These are phyloP conservation scores for Junonia oenone DNA, from an alignment of 2,888 invertebrate species.

Conservation along the genomic window DNA sequence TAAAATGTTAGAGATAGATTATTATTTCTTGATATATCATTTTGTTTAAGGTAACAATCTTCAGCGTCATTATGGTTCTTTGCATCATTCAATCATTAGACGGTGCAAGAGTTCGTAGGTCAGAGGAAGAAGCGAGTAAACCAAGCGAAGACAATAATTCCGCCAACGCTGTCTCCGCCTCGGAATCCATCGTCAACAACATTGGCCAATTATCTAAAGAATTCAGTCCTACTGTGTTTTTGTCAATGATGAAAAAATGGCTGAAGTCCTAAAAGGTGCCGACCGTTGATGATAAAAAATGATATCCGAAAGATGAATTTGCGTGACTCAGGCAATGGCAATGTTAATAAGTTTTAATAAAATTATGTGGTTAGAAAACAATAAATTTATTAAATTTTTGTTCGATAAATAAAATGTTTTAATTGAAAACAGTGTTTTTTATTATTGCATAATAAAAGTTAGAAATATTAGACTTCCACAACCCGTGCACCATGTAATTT, in stretches of 20 bases:
- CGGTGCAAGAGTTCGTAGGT: background rate
- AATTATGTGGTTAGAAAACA: background rate
- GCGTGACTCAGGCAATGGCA: background rate
- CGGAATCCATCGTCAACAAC: background rate
- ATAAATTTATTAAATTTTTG: background rate
- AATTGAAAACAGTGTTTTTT: background rate
- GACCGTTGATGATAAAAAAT: no score
- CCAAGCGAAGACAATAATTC: no score
- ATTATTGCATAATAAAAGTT: no score
- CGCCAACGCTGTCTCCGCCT: background rate
- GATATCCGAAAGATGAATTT: no score
- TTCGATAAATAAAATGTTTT: background rate
- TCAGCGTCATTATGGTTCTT: conserved; percentile 2
- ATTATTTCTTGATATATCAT: background rate
- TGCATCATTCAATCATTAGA: conserved; percentile 8
- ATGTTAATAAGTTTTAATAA: background rate
- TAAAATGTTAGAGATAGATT: no score
- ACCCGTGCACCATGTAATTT: no score
- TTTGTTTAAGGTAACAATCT: conserved; percentile 1
- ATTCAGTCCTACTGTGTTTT: background rate
- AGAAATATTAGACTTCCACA: no score
- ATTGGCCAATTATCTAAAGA: background rate
- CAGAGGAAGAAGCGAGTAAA: background rate
- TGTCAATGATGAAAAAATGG: background rate
- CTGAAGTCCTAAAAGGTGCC: background rate